These are phyloP conservation scores for Papilio xuthus DNA, from an alignment of 1,140 invertebrate species.

Conservation along the genomic window DNA sequence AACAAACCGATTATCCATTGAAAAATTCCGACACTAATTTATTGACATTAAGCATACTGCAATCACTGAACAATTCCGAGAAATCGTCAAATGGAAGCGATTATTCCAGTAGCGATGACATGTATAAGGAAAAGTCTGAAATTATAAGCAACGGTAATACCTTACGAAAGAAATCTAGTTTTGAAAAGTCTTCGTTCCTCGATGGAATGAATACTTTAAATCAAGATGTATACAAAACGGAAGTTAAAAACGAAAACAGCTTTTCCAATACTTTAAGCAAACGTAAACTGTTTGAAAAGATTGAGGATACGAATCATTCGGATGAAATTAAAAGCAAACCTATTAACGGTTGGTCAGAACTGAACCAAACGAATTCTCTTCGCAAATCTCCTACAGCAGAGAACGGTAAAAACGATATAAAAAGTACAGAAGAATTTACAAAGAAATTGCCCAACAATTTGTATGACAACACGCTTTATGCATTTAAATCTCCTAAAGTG, in stretches of 20 bases:
- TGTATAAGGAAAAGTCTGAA: conserved; percentile 59
- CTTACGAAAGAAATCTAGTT: conserved; percentile 55
- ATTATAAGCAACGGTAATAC: conserved; percentile 49
- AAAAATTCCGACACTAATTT: conserved; percentile 53
- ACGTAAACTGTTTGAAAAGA: conserved; percentile 68
- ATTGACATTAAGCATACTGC: conserved; percentile 35
- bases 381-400: conserved; percentile 43
- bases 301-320: conserved; percentile 52
- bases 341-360: conserved; percentile 47
- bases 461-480: conserved; percentile 67
- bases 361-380: conserved; percentile 45
- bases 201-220: conserved; percentile 48
- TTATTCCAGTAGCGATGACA: conserved; percentile 57
- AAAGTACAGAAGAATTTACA: conserved; percentile 48
- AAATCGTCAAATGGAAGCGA: conserved; percentile 53
- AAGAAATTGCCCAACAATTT: conserved; percentile 58
- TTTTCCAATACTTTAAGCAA: conserved; percentile 67
- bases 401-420: conserved; percentile 45
- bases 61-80: conserved; percentile 44
- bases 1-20: conserved; percentile 49
- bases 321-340: conserved; percentile 34
- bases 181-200: conserved; percentile 56
- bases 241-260: conserved; percentile 55
- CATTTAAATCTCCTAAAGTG: conserved; percentile 52
- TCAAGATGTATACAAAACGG: conserved; percentile 52